Evolutionary conservation across 2,888 invertebrate genomes (phyloP).

Genomic region (Horisme vitalbata): DNA sequence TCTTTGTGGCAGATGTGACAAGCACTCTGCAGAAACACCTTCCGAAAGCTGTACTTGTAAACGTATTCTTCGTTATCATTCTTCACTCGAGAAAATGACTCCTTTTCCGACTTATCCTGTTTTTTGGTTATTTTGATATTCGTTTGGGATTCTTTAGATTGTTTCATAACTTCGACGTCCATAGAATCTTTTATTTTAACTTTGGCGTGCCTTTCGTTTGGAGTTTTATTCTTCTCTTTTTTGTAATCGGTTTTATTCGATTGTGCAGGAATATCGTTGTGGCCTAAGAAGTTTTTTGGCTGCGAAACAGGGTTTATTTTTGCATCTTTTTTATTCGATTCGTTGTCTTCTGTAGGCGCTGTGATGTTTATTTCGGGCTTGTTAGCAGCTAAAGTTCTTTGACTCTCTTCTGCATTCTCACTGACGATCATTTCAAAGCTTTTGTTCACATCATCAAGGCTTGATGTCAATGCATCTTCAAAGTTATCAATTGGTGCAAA

Average conservation of each 20-base stretch:
- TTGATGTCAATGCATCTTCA: conserved; percentile 73
- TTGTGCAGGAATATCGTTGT: conserved; percentile 77
- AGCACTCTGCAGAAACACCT: conserved; percentile 83
- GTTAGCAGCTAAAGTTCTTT: conserved; percentile 36
- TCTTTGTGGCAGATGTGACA: conserved; percentile 80
- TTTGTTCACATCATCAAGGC: conserved; percentile 68
- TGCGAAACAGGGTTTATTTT: conserved; percentile 60
- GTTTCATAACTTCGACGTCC: conserved; percentile 52
- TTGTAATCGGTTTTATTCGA: conserved; percentile 79
- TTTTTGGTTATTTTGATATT: conserved; percentile 47
- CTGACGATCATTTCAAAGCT: conserved; percentile 70
- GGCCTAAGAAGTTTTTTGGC: conserved; percentile 83
- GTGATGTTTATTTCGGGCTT: conserved; percentile 65
- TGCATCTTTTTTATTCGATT: conserved; percentile 40
- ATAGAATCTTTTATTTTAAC: conserved; percentile 71
- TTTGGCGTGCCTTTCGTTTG: conserved; percentile 63
- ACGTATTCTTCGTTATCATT: conserved; percentile 84
- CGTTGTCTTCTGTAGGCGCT: conserved; percentile 54
- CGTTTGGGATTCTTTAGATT: conserved; percentile 63
- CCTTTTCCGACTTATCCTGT: conserved; percentile 44
- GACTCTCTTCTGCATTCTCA: conserved; percentile 45
- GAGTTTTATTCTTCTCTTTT: conserved; percentile 76
- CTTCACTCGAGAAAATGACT: conserved; percentile 55
- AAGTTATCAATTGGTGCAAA: conserved; percentile 71
- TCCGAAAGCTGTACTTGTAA: conserved; percentile 85